Conservation (phyloP, 2,797 vertebrate species). For the Smutsia gigantea region DNA sequence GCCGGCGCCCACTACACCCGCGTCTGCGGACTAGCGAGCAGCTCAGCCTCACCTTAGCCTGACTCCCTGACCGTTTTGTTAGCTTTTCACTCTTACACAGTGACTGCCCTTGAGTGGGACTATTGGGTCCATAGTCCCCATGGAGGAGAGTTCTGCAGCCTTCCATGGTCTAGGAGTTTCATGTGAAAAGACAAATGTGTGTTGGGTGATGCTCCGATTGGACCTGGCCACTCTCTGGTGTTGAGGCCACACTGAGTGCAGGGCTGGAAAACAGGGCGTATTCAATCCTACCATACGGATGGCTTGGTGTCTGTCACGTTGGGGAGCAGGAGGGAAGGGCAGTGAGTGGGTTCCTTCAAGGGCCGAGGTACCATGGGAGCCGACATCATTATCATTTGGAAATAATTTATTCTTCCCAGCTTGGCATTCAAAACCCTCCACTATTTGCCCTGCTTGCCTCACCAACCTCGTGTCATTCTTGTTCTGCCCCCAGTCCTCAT, state of each 20-base stretch:
- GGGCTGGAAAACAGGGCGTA: background rate
- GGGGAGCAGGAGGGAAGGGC: background rate
- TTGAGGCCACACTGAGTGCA: background rate
- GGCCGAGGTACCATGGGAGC: rapidly evolving
- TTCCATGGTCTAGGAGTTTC: background rate
- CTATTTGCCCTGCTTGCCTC: background rate
- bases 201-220: background rate
- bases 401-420: background rate
- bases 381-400: background rate
- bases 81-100: background rate
- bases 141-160: background rate
- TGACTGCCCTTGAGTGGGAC: background rate
- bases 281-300: background rate
- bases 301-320: background rate
- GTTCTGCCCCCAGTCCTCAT: background rate
- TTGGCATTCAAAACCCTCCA: background rate
- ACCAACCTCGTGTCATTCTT: background rate
- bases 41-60: background rate
- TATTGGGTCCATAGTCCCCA: background rate
- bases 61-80: background rate
- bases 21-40: background rate
- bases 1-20: background rate
- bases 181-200: background rate
- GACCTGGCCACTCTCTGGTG: background rate
- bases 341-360: background rate